A percentile compares a stretch with the other conserved stretches of the same genome.
Conservation (phyloP, 1,140 invertebrate species). For the Globodera ellingtonae region DNA sequence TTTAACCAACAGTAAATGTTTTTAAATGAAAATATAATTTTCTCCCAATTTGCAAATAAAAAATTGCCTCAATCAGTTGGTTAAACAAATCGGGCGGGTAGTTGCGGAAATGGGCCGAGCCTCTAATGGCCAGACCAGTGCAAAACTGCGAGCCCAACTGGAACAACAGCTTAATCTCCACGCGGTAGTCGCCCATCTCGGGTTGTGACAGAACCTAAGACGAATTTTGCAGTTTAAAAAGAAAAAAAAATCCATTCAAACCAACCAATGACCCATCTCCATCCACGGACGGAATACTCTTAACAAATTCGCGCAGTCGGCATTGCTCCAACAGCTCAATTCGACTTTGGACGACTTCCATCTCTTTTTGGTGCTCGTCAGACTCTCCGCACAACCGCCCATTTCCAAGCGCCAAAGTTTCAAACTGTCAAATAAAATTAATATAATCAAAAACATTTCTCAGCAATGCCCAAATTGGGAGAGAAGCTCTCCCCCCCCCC, state of each 20-base stretch:
- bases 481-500: no score
- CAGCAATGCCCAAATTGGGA: no score
- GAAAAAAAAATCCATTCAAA: neutral
- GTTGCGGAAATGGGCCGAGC: neutral
- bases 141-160: neutral
- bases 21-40: no score
- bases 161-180: neutral
- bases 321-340: neutral
- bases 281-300: neutral
- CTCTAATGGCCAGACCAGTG: neutral
- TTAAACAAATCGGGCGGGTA: neutral
- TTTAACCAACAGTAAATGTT: no score
- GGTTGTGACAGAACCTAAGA: neutral
- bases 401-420: neutral
- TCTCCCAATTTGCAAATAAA: neutral
- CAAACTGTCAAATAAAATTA: neutral
- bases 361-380: neutral
- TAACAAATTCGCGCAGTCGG: neutral
- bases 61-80: neutral
- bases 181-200: neutral
- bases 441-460: neutral
- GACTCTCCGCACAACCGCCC: neutral
- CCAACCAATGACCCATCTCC: neutral
- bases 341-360: neutral
- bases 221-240: neutral